A percentile compares a stretch with the other conserved stretches of the same genome.
Conservation (phyloP, 2,888 invertebrate genomes). For the Eubasilissa splendida region DNA sequence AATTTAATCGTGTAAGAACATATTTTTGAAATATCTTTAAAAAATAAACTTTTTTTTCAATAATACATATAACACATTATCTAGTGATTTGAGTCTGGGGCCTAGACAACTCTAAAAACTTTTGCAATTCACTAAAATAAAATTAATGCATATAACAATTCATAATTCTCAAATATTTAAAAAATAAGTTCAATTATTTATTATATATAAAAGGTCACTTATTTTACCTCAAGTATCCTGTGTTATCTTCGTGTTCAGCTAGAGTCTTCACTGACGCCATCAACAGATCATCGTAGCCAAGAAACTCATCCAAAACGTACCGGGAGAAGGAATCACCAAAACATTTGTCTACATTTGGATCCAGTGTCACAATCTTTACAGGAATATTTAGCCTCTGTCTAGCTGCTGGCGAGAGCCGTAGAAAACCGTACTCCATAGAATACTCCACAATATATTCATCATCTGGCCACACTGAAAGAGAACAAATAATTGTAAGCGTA, state of each 20-base stretch:
- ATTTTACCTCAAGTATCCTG: conserved; percentile 87
- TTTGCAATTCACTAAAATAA: too few species aligned
- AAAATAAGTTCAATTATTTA: neutral
- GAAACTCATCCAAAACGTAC: conserved; percentile 90
- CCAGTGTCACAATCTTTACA: conserved; percentile 88
- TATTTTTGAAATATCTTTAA: too few species aligned
- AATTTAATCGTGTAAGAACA: too few species aligned
- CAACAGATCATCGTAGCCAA: conserved; percentile 97
- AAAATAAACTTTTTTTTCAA: neutral
- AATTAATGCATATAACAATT: too few species aligned
- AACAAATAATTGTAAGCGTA: neutral
- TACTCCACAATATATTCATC: conserved; percentile 98
- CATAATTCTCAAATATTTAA: neutral
- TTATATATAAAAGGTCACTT: neutral
- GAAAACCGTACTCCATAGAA: conserved; percentile 96
- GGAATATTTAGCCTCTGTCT: conserved; percentile 92
- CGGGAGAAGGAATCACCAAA: conserved; percentile 95
- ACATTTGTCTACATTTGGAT: conserved; percentile 91
- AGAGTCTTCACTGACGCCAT: conserved; percentile 97
- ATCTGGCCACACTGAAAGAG: conserved; percentile 76
- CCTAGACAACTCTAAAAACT: too few species aligned
- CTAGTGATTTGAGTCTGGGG: too few species aligned
- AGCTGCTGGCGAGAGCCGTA: conserved; percentile 90
- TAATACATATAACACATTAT: neutral
- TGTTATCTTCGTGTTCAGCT: conserved; percentile 96